Conservation (phyloP, 92 coral and sea anemone genomes). For the Phenganax stokvisi region DNA sequence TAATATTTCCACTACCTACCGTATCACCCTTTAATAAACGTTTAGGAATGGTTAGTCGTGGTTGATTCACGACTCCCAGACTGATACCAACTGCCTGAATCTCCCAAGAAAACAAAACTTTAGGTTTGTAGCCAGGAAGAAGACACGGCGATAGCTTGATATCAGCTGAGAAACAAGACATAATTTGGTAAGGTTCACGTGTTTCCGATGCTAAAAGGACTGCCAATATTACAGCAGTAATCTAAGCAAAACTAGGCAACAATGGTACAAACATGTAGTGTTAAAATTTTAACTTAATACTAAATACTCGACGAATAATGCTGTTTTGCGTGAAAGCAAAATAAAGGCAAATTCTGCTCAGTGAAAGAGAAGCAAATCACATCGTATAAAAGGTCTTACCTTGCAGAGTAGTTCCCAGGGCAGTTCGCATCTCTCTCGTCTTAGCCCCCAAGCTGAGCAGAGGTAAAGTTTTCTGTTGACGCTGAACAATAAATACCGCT, state of each 20-base stretch:
- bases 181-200: not conserved
- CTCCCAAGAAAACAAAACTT: constrained; percentile 58
- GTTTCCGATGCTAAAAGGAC: not conserved
- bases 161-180: constrained; percentile 29
- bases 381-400: constrained; percentile 32
- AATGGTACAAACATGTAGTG: no score
- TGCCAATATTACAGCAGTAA: no score
- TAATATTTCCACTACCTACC: constrained; percentile 27
- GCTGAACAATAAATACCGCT: constrained; percentile 38
- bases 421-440: constrained; percentile 42
- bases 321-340: no score
- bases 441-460: constrained; percentile 44
- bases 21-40: constrained; percentile 54
- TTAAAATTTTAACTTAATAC: no score
- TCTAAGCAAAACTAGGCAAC: no score
- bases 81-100: constrained; percentile 56
- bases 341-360: no score
- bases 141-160: constrained; percentile 53
- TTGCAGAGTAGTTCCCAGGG: constrained; percentile 35
- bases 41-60: constrained; percentile 46
- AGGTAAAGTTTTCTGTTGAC: constrained; percentile 58
- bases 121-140: constrained; percentile 37
- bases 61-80: constrained; percentile 48
- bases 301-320: no score
- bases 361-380: no score